Base-by-base conservation (phyloP, 2,888 invertebrate genomes). In the Polia nebulosa region DNA sequence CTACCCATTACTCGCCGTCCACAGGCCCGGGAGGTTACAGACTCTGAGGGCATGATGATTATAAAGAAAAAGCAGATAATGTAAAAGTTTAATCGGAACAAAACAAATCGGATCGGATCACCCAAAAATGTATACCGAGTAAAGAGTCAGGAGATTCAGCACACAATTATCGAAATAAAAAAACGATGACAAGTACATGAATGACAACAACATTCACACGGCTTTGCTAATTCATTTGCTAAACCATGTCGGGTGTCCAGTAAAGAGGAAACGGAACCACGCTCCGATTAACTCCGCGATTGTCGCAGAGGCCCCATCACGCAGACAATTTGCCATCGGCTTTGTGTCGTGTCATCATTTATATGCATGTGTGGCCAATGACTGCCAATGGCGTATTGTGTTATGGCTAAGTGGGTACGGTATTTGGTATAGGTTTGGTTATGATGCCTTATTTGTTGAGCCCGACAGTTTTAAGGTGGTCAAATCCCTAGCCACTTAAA, bases 221-320 rank as follows among this genome's bases (percentile, higher is more conserved):
- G 83, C 82, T 69, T 84, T 73, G 85, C 87, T 83, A 87, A 85
- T 82, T 83, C 78, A 73, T 76, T 76, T 80, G 79, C 75, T 68
- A 77, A 82, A 74, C 58, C 72, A 68, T 79, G 78, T 77, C 75
- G 72, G 72, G 51, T 78, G 76, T 78, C 76, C 79, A 81, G 81
- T 85, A 78, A 39, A 77, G 64, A 89, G 92, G 94, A 93, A 94
- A 89, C 93, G 95, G 95, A 94, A 94, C 84, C 81, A 89, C 92
- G 94, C 87, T 92, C 87, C 91, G 92, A 80, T 90, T 86, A 85
- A 77, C 91, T 83, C 76, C 83, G 84, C 83, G 79, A 90, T 92
- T 91, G 93, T 92, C 89, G 76, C 82, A 75, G 80, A 78, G 87
- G 87, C 86, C 87, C 83, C 84, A 64, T 69, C 82, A 82, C 68